These are phyloP conservation scores for Drosophila rellima DNA, from an alignment of 2,888 invertebrate genomes.

Conservation along the genomic window DNA sequence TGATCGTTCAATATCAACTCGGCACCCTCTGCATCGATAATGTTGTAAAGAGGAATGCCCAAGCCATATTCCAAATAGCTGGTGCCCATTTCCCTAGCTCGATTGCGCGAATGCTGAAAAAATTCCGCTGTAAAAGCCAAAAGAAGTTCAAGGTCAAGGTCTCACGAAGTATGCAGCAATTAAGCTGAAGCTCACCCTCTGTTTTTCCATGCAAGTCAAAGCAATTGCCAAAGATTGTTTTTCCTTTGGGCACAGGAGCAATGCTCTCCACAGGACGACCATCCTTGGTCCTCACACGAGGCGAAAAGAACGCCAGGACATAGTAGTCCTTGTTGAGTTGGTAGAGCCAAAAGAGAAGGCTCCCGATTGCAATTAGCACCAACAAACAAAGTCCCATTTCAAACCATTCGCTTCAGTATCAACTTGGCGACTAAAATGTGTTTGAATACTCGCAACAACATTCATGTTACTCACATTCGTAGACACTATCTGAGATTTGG, in stretches of 20 bases:
- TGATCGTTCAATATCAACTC: slow-evolving; percentile 76
- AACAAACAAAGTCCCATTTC: slow-evolving; percentile 39
- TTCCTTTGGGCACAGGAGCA: slow-evolving; percentile 57
- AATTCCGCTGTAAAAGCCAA: slow-evolving; percentile 49
- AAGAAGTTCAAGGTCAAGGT: not conserved
- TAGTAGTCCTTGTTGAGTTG: slow-evolving; percentile 60
- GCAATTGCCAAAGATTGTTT: slow-evolving; percentile 77
- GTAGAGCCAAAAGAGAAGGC: slow-evolving; percentile 56
- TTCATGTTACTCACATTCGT: not conserved
- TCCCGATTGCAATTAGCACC: slow-evolving; percentile 38
- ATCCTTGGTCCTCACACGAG: slow-evolving; percentile 71
- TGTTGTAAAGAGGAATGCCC: slow-evolving; percentile 59
- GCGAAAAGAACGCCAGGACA: slow-evolving; percentile 59
- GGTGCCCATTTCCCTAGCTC: slow-evolving; percentile 30
- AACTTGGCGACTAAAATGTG: slow-evolving; percentile 15
- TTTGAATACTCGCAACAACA: not conserved
- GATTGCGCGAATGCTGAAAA: slow-evolving; percentile 55
- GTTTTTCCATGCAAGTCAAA: slow-evolving; percentile 70
- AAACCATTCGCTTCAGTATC: not conserved
- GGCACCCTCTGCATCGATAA: slow-evolving; percentile 73
- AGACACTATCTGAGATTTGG: not conserved
- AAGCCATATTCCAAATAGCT: slow-evolving; percentile 70
- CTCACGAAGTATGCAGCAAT: not conserved
- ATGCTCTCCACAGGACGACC: slow-evolving; percentile 67
- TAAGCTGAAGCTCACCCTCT: slow-evolving; percentile 32